Evolutionary conservation across 2,113 vertebrate species (phyloP).

Genomic region (Pseudonaja textilis): DNA sequence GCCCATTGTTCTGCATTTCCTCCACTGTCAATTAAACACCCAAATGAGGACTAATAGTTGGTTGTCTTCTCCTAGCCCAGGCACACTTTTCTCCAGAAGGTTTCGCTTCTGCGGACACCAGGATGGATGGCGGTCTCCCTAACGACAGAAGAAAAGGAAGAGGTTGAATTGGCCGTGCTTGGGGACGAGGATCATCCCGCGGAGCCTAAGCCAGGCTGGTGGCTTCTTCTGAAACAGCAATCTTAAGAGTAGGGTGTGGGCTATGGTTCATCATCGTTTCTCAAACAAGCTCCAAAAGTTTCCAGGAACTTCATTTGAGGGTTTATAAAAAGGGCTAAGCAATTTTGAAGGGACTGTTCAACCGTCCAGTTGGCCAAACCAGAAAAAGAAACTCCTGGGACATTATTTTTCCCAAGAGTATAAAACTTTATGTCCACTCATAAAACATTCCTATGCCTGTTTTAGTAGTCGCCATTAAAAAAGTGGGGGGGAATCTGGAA

Average conservation of each 20-base stretch:
- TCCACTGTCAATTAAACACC: conserved; percentile 7
- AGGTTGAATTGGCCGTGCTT: not conserved
- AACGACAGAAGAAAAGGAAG: not conserved
- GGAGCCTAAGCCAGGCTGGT: not conserved
- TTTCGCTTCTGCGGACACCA: not conserved
- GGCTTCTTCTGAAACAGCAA: not conserved
- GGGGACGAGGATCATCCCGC: not conserved
- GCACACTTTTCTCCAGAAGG: not conserved
- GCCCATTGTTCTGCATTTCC: not conserved
- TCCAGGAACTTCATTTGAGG: not conserved
- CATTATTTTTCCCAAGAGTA: no score
- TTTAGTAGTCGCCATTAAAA: no score
- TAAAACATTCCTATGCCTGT: no score
- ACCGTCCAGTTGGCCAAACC: no score
- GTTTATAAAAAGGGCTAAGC: not conserved
- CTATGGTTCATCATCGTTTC: not conserved
- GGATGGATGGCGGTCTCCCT: not conserved
- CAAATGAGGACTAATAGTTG: not conserved
- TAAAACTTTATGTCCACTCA: no score
- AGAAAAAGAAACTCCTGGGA: no score
- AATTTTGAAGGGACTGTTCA: not conserved
- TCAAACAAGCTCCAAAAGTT: not conserved
- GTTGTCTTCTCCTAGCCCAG: not conserved
- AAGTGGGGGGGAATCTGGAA: no score
- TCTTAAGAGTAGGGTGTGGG: not conserved